Percentiles rank a stretch among this genome's conserved stretches.
These are phyloP conservation scores for Phaenicophaeus curvirostris DNA, from an alignment of 2,797 vertebrate genomes.

Conservation along the genomic window DNA sequence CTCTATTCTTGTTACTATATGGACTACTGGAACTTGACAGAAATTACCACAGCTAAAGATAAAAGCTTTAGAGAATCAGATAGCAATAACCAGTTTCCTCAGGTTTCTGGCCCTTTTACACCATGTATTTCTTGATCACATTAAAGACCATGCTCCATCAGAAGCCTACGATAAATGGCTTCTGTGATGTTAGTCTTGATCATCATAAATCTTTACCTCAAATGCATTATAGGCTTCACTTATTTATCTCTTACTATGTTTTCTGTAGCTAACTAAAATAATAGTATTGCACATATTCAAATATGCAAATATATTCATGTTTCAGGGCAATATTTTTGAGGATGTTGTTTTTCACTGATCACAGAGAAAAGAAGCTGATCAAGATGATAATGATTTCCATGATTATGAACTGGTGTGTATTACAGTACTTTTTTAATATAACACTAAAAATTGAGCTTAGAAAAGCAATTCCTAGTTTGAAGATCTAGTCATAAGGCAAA, in stretches of 20 bases:
- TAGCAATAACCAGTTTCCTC: background rate
- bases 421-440: background rate
- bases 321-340: conserved; percentile 26
- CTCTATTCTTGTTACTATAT: background rate
- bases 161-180: background rate
- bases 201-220: background rate
- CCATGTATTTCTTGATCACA: background rate
- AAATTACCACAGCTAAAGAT: background rate
- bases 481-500: background rate
- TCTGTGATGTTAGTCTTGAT: background rate
- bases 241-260: background rate
- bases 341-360: conserved; percentile 27
- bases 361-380: background rate
- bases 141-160: background rate
- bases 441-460: background rate
- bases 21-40: background rate
- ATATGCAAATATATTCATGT: background rate
- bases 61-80: background rate
- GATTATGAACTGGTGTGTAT: background rate
- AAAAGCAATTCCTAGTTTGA: background rate
- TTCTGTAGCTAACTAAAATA: background rate
- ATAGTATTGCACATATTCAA: background rate
- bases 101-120: background rate
- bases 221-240: background rate
- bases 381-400: background rate